Conservation (phyloP, 37 sponge, comb jelly and placozoan genomes). For the Halisarca cf. caerulea region DNA sequence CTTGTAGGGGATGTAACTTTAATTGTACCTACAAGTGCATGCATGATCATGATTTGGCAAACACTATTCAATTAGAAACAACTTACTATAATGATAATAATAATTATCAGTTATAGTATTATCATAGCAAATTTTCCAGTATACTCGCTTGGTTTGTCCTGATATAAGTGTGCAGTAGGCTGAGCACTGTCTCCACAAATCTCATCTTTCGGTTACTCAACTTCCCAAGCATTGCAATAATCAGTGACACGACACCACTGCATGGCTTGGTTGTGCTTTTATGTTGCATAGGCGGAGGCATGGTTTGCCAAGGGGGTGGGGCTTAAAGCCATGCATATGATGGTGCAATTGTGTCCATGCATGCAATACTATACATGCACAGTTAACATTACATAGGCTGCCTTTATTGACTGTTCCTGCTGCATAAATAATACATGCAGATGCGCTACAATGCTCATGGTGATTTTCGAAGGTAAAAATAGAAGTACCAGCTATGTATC, state of each 20-base stretch:
- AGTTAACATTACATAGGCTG: too few species aligned
- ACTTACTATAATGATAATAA: neutral
- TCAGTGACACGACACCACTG: slow-evolving; percentile 15
- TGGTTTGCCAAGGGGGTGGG: too few species aligned
- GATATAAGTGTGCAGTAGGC: neutral
- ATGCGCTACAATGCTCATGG: too few species aligned
- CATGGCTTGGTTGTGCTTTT: slow-evolving; percentile 2
- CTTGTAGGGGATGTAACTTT: slow-evolving; percentile 3
- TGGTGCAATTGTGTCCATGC: too few species aligned
- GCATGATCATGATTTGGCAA: neutral
- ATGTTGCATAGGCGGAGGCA: too few species aligned
- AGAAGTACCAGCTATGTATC: too few species aligned
- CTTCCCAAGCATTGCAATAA: slow-evolving; percentile 26
- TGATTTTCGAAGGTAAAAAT: too few species aligned
- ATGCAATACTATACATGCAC: too few species aligned
- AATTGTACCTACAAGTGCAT: neutral
- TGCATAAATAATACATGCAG: too few species aligned
- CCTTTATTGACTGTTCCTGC: too few species aligned
- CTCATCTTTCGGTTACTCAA: neutral
- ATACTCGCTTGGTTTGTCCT: slow-evolving; percentile 1
- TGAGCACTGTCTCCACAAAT: slow-evolving; percentile 13
- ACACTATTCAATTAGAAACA: neutral
- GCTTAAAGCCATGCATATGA: too few species aligned
- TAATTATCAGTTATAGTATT: neutral
- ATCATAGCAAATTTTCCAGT: neutral